A percentile compares a stretch with the other conserved stretches of the same genome.
phyloP scores from a whole-genome alignment of 2,888 invertebrate genomes.

The Catocala nupta region DNA sequence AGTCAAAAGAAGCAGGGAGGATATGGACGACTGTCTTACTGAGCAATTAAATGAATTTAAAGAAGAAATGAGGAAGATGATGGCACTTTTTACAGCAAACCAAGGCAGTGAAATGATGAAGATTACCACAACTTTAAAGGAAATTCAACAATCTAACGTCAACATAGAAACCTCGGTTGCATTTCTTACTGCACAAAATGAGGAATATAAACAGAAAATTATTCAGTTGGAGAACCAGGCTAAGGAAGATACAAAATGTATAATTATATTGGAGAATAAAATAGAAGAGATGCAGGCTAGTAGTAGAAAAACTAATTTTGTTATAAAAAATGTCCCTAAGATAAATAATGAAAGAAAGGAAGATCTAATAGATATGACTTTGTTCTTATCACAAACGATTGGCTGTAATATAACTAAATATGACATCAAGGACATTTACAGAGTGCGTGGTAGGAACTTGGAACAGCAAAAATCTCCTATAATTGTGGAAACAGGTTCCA shows the following conservation, averaged over 20 bases:
- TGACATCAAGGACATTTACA: background rate
- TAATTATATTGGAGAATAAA: background rate
- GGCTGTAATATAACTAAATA: background rate
- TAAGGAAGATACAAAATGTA: background rate
- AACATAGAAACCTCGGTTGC: background rate
- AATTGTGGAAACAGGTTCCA: slow-evolving; percentile 4
- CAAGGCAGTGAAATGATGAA: slow-evolving; percentile 3
- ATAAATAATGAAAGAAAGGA: no score
- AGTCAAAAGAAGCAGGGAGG: slow-evolving; percentile 11
- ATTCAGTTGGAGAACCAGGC: background rate
- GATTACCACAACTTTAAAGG: background rate
- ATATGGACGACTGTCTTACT: slow-evolving; percentile 7
- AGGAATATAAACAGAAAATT: background rate
- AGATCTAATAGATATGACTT: no score
- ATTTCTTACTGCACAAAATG: background rate
- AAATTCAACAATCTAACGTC: slow-evolving; percentile 1
- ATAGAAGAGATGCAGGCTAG: background rate
- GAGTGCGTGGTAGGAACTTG: background rate
- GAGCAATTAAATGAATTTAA: slow-evolving; percentile 12
- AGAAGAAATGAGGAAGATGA: slow-evolving; percentile 14
- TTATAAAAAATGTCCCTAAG: no score
- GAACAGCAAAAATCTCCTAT: background rate
- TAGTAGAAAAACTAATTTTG: no score
- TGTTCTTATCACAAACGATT: no score
- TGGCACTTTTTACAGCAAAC: slow-evolving; percentile 4